Base-by-base conservation (phyloP, 2,888 invertebrate genomes). In the Apeira syringaria region DNA sequence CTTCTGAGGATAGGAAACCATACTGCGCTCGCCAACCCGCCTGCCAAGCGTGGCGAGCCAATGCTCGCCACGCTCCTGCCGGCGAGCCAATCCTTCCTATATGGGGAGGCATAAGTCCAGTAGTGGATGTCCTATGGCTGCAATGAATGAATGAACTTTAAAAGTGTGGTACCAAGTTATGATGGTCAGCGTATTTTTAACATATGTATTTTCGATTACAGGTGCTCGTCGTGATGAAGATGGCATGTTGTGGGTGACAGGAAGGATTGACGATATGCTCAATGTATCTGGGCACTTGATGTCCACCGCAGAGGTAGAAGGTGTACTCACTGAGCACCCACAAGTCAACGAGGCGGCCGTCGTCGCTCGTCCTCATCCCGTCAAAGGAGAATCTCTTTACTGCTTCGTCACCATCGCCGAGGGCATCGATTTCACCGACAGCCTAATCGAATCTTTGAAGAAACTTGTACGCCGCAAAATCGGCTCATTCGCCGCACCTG, bases 211-310 rank as follows among this genome's bases (percentile, higher is more conserved):
- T n/a, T n/a, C n/a, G n/a, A n/a, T n/a, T n/a, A n/a, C n/a, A 98
- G 98, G 98, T 41, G 98, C 97, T 0, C 92, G 93, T 57, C 91
- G 98, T 44, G 99, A 99, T 78, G 92, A 94, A 11, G 99, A 99
- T 75, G 99, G 99, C 0, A 98, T 98, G 78, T 87, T 98, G 41
- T 98, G 98, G 98, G 95, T 99, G 46, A 99, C 98, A 0, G 99
- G 99, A 0, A 94, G 99, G 44, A 96, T 99, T 24, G 99, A 99
- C 77, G 99, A 99, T 79, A 98, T 99, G 97, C 90, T 99, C 57
- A 99, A 99, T 81, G 99, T 99, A 5, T 98, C 98, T 1, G 99
- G 99, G 0, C 99, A 99, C 83, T 91, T 99, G 38, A 95, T 99
- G 94, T 98, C 98, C 48, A 99, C 99, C 0, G 96, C 99, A 0